Evolutionary conservation across 2,797 vertebrate genomes (phyloP).

Genomic region (Hypotaenidia philippensis): DNA sequence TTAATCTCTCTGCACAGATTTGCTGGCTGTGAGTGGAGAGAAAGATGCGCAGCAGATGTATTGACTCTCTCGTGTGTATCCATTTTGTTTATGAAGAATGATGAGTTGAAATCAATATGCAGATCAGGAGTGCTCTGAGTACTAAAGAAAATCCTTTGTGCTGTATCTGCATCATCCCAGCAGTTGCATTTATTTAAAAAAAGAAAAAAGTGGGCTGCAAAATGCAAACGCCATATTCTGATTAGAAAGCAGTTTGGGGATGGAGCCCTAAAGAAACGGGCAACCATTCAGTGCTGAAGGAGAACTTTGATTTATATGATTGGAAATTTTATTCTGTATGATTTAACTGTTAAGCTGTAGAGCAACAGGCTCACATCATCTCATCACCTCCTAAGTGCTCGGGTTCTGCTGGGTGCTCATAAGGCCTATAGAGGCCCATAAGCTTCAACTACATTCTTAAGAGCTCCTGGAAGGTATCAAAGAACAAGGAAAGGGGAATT

Average conservation of each 20-base stretch:
- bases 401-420: neutral
- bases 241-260: neutral
- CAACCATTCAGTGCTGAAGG: neutral
- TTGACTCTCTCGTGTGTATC: neutral
- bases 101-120: neutral
- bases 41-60: neutral
- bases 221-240: neutral
- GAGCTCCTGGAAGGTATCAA: neutral
- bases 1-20: neutral
- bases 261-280: neutral
- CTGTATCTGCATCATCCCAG: neutral
- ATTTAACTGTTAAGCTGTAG: neutral
- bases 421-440: neutral
- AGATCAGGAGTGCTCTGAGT: neutral
- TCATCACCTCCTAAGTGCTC: neutral
- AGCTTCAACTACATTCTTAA: neutral
- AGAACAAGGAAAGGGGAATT: neutral
- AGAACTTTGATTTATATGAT: slow-evolving; percentile 6
- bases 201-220: neutral
- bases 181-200: neutral
- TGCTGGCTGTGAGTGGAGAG: neutral
- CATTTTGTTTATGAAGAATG: neutral
- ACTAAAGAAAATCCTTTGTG: neutral
- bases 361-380: neutral
- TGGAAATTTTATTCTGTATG: neutral